Conservation (phyloP, 1,140 invertebrate genomes). For the Tetragonula clypearis region DNA sequence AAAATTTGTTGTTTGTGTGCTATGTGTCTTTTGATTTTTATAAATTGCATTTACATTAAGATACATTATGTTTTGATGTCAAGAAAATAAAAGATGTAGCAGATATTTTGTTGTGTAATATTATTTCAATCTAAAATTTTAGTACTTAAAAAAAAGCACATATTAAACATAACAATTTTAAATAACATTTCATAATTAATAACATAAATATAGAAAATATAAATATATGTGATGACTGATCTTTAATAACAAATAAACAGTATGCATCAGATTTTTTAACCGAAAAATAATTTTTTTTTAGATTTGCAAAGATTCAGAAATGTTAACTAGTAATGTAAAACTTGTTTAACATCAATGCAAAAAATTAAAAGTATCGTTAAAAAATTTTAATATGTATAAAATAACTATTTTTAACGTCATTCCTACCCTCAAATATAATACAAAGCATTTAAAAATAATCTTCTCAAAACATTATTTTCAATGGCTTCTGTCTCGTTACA, state of each 20-base stretch:
- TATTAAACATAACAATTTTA: background rate
- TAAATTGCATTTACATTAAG: conserved; percentile 25
- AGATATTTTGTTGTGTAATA: conserved; percentile 11
- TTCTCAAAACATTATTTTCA: conserved; percentile 52
- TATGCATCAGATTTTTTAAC: conserved; percentile 7
- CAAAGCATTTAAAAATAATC: conserved; percentile 47
- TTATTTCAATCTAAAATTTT: conserved; percentile 9
- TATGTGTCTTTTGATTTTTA: conserved; percentile 2
- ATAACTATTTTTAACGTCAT: conserved; percentile 39
- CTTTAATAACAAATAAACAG: conserved; percentile 16
- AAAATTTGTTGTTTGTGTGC: conserved; percentile 11
- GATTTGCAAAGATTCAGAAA: conserved; percentile 3
- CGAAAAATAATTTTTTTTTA: conserved; percentile 6
- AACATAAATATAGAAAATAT: conserved; percentile 9
- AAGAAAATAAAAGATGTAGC: conserved; percentile 9
- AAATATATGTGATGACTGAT: conserved; percentile 10
- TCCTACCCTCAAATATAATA: conserved; percentile 28
- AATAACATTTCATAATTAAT: conserved; percentile 1
- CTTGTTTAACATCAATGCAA: background rate
- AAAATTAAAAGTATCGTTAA: conserved; percentile 22
- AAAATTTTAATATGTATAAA: conserved; percentile 27
- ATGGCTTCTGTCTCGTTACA: conserved; percentile 67
- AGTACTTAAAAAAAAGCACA: conserved; percentile 13
- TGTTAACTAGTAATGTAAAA: conserved; percentile 28
- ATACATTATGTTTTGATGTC: conserved; percentile 26